Evolutionary conservation across 2,888 invertebrate species (phyloP).

Genomic region (Druceiella hillmani): DNA sequence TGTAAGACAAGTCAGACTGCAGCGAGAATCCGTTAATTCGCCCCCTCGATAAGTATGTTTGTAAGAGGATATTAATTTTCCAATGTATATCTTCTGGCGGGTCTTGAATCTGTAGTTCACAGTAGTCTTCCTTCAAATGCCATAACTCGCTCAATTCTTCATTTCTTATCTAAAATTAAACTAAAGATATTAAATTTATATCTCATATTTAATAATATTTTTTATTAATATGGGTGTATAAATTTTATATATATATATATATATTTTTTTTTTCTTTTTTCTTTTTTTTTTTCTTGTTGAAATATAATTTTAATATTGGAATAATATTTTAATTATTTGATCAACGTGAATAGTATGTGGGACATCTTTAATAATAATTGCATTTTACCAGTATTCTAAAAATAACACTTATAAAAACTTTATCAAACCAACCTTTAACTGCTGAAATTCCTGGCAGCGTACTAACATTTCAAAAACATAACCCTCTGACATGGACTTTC

Average conservation of each 20-base stretch:
- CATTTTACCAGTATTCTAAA: too few relatives aligned
- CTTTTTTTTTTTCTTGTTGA: too few relatives aligned
- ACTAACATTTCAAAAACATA: slow-evolving; percentile 89
- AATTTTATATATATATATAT: too few relatives aligned
- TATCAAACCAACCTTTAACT: slow-evolving; percentile 66
- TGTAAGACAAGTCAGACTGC: slow-evolving; percentile 83
- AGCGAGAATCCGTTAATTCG: slow-evolving; percentile 79
- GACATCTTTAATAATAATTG: too few relatives aligned
- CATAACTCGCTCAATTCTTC: slow-evolving; percentile 93
- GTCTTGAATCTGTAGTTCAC: slow-evolving; percentile 73
- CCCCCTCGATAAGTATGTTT: slow-evolving; percentile 81
- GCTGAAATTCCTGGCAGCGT: slow-evolving; percentile 90
- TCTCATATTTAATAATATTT: too few relatives aligned
- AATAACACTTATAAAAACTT: too few relatives aligned
- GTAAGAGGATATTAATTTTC: slow-evolving; percentile 93
- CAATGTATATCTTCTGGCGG: slow-evolving; percentile 87
- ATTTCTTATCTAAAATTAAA: slow-evolving; percentile 70
- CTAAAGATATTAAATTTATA: too few relatives aligned
- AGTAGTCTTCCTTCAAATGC: slow-evolving; percentile 62
- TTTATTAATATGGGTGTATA: too few relatives aligned
- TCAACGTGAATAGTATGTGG: too few relatives aligned
- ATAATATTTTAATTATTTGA: too few relatives aligned
- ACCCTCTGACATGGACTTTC: slow-evolving; percentile 76
- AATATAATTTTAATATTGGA: too few relatives aligned
- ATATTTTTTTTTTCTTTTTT: too few relatives aligned